Conservation (phyloP, 1,140 invertebrate genomes). For the Formica selysi region DNA sequence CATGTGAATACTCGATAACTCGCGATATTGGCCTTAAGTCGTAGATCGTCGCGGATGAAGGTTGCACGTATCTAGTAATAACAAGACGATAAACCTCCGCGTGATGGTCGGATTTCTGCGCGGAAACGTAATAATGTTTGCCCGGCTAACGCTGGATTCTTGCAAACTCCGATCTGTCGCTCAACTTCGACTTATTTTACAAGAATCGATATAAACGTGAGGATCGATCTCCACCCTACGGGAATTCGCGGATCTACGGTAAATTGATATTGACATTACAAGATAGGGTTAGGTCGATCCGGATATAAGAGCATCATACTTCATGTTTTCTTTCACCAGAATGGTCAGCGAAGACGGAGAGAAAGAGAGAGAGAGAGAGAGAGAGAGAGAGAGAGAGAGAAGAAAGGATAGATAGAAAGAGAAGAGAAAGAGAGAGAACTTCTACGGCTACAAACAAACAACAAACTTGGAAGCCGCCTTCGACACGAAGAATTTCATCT, state of each 20-base stretch:
- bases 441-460: conserved; percentile 43
- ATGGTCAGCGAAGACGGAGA: conserved; percentile 14
- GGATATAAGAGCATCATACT: conserved; percentile 52
- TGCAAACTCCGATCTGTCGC: conserved; percentile 53
- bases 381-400: background rate
- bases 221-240: conserved; percentile 55
- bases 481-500: conserved; percentile 33
- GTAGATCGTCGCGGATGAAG: conserved; percentile 43
- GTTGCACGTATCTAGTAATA: conserved; percentile 52
- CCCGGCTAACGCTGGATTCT: conserved; percentile 60
- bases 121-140: conserved; percentile 75
- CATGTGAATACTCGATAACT: conserved; percentile 60
- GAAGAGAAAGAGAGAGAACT: conserved; percentile 1
- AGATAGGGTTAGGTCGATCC: conserved; percentile 56
- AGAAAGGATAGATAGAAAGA: background rate
- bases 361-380: conserved; percentile 5
- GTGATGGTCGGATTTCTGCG: conserved; percentile 58
- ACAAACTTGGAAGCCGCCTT: conserved; percentile 25
- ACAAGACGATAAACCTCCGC: conserved; percentile 46
- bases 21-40: conserved; percentile 53
- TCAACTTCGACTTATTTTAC: conserved; percentile 72
- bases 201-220: conserved; percentile 72
- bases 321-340: conserved; percentile 33
- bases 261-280: conserved; percentile 73
- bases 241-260: conserved; percentile 52